phyloP scores from a whole-genome alignment of 2,797 vertebrate genomes.

The Halcyon badia region DNA sequence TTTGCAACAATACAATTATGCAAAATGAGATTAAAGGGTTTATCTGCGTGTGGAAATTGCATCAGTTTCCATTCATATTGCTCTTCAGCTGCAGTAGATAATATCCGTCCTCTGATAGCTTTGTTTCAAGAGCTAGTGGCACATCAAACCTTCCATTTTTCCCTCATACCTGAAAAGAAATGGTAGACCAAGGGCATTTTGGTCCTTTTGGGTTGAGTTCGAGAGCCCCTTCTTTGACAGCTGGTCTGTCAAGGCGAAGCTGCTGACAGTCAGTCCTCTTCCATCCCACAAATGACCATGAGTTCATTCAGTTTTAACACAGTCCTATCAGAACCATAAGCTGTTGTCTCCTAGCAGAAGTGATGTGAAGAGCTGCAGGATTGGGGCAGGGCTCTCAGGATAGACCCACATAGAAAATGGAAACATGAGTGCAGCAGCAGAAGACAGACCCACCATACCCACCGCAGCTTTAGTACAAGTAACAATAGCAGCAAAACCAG shows the following conservation, averaged over 20 bases:
- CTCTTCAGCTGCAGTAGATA: background rate
- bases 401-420: accelerated
- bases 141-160: background rate
- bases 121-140: background rate
- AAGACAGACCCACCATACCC: background rate
- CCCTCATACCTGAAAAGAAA: background rate
- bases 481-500: background rate
- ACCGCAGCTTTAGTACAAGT: background rate
- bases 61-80: background rate
- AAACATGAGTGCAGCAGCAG: background rate
- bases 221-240: background rate
- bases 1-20: background rate
- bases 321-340: accelerated
- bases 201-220: background rate
- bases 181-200: accelerated
- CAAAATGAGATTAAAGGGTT: conserved; percentile 16
- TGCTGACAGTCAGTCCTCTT: background rate
- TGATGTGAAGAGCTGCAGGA: accelerated
- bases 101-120: background rate
- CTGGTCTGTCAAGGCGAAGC: background rate
- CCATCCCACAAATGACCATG: background rate
- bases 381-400: background rate
- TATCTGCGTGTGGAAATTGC: background rate
- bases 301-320: background rate
- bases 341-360: background rate